phyloP scores from a whole-genome alignment of 2,113 vertebrate genomes.

The Garra rufa region DNA sequence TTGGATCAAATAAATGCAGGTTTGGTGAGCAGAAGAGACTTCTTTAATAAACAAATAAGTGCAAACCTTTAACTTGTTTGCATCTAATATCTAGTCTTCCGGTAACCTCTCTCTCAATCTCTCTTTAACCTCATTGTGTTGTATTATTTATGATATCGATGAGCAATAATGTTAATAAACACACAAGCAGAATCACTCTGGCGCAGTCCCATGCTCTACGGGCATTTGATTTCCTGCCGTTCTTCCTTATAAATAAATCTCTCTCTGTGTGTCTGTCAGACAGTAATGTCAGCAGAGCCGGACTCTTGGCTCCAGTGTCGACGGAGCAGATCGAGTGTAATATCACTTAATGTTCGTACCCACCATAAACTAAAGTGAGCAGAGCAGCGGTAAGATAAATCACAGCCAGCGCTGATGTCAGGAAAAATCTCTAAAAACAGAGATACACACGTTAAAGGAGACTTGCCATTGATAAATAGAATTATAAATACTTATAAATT shows the following conservation, averaged over 20 bases:
- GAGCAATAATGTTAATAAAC: background rate
- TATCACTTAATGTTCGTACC: background rate
- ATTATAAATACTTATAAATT: too few species aligned
- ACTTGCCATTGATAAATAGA: background rate
- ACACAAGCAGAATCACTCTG: background rate
- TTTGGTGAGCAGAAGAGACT: too few species aligned
- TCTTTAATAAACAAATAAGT: too few species aligned
- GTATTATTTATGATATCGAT: background rate
- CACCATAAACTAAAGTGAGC: slow-evolving; percentile 23
- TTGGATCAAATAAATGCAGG: too few species aligned
- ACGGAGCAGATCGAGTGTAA: slow-evolving; percentile 7
- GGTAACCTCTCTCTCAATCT: background rate
- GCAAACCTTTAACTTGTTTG: too few species aligned
- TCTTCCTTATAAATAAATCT: slow-evolving; percentile 7
- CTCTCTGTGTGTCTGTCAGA: background rate
- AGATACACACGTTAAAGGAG: background rate
- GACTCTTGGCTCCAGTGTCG: background rate
- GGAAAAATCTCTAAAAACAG: background rate
- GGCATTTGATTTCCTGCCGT: background rate
- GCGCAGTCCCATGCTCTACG: background rate
- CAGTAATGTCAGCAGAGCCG: slow-evolving; percentile 18
- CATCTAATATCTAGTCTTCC: too few species aligned
- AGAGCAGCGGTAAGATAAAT: slow-evolving; percentile 7
- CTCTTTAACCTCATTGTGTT: background rate
- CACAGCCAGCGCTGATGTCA: background rate